Evolutionary conservation across 2,797 vertebrate genomes (phyloP).

Genomic region (Leucoraja ocellata): DNA sequence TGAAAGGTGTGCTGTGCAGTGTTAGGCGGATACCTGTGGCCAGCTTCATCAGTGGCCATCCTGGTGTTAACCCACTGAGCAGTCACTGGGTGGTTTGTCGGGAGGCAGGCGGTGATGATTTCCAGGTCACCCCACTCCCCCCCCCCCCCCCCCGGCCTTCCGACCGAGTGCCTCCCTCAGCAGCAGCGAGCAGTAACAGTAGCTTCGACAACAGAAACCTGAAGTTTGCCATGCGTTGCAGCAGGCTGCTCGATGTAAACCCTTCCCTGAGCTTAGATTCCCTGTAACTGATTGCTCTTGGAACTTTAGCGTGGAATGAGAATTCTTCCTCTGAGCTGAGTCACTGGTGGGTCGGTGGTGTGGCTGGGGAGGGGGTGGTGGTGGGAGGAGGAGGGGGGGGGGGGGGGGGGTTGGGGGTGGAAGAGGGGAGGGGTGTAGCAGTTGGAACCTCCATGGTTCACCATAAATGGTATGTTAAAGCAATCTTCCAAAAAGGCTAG

Average conservation of each 20-base stretch:
- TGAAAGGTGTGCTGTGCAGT: background rate
- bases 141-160: background rate
- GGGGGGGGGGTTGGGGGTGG: background rate
- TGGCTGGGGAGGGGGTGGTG: constrained; percentile 26
- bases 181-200: background rate
- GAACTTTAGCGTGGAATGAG: background rate
- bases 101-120: background rate
- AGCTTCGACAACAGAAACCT: constrained; percentile 6
- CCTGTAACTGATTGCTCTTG: constrained; percentile 12
- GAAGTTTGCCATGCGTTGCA: background rate
- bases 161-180: background rate
- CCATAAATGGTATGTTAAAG: constrained; percentile 63
- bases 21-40: background rate
- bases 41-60: background rate
- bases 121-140: too few relatives aligned
- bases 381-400: constrained; percentile 22
- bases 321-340: constrained; percentile 10
- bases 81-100: background rate
- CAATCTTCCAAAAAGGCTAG: constrained; percentile 47
- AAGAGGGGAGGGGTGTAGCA: background rate
- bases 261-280: background rate
- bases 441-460: constrained; percentile 48
- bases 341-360: background rate
- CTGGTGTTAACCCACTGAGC: background rate
- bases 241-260: background rate